These are phyloP conservation scores for Redunca redunca DNA, from an alignment of 2,113 vertebrate genomes.

Conservation along the genomic window DNA sequence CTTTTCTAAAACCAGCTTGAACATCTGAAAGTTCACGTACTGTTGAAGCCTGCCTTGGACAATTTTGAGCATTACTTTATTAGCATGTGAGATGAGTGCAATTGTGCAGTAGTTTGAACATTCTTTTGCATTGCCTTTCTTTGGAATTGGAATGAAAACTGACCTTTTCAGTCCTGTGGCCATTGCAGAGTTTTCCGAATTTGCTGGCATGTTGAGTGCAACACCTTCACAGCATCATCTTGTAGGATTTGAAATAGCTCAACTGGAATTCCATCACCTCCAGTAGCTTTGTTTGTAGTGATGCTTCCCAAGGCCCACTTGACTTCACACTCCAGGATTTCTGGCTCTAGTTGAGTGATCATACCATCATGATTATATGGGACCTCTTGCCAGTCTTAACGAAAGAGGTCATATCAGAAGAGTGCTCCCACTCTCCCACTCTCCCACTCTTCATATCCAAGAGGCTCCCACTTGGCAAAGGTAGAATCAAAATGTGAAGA, in stretches of 20 bases:
- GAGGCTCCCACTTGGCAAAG: background rate
- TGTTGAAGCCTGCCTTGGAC: background rate
- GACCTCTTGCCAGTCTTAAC: background rate
- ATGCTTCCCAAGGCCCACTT: background rate
- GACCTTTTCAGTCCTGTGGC: background rate
- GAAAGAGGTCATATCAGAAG: background rate
- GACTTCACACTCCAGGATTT: background rate
- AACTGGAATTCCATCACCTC: background rate
- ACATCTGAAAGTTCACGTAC: background rate
- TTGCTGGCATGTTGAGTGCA: background rate
- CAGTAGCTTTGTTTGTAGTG: background rate
- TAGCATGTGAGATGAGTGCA: background rate
- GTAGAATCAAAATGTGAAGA: background rate
- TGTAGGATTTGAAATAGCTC: background rate
- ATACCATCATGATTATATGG: background rate
- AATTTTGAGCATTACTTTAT: background rate
- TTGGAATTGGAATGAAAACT: background rate
- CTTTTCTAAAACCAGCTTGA: background rate
- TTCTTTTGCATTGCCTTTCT: background rate
- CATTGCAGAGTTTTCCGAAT: background rate
- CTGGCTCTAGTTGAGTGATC: background rate
- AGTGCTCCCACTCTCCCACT: background rate
- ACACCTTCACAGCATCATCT: background rate
- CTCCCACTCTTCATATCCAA: background rate
- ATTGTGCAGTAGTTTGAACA: background rate